Evolutionary conservation across 2,113 vertebrate species (phyloP).

Genomic region (Sturnira hondurensis): DNA sequence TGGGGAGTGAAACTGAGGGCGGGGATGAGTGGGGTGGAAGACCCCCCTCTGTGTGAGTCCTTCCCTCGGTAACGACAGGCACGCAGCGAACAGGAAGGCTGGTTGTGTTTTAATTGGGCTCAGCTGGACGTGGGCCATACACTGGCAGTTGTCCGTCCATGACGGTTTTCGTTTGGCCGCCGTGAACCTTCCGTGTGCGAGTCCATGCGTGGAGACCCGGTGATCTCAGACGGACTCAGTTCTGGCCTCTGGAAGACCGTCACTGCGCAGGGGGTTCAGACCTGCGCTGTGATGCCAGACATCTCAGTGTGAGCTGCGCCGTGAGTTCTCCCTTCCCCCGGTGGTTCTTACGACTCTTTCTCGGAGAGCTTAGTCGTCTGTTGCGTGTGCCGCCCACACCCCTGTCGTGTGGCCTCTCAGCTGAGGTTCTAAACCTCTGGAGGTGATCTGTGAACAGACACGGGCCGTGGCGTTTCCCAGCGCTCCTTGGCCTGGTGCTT

Average conservation of each 20-base stretch:
- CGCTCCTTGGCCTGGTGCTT: neutral
- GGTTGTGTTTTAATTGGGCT: neutral
- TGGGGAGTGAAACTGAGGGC: neutral
- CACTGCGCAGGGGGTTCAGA: neutral
- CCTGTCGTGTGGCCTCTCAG: neutral
- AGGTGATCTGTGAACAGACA: neutral
- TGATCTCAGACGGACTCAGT: neutral
- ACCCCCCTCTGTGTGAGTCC: neutral
- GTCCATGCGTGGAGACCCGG: neutral
- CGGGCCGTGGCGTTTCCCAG: neutral
- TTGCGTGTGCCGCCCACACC: accelerated
- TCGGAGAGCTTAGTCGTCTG: neutral
- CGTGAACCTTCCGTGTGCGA: neutral
- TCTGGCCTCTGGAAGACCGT: neutral
- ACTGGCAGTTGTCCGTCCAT: neutral
- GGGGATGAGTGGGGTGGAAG: neutral
- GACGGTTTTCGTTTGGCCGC: neutral
- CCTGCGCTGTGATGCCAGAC: neutral
- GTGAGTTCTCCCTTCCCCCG: neutral
- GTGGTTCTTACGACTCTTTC: neutral
- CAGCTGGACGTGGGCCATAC: neutral
- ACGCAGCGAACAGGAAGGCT: neutral
- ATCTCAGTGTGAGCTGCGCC: neutral
- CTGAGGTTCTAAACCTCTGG: neutral
- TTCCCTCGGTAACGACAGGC: neutral